phyloP scores from a whole-genome alignment of 2,113 vertebrate species.

The Orycteropus afer region DNA sequence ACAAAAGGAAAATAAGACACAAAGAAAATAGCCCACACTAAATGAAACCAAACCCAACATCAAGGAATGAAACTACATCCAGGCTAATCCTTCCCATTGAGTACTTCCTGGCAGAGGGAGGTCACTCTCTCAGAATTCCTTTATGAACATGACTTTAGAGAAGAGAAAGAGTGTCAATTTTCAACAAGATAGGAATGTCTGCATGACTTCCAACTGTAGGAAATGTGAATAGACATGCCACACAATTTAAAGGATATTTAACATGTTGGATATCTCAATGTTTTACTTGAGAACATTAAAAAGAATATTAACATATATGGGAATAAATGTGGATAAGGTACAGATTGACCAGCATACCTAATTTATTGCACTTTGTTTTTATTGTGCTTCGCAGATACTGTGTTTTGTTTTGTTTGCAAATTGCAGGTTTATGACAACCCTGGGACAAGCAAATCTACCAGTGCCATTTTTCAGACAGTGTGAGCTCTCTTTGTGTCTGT shows the following conservation, averaged over 20 bases:
- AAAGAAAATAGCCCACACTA: background rate
- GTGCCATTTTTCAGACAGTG: too few species aligned
- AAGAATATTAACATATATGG: background rate
- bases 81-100: too few species aligned
- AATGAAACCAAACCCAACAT: background rate
- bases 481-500: too few species aligned
- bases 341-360: too few species aligned
- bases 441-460: too few species aligned
- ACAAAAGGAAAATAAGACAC: background rate
- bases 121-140: background rate
- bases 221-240: background rate
- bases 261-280: background rate
- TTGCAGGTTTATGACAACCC: too few species aligned
- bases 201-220: too few species aligned
- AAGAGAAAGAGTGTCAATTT: background rate
- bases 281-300: background rate
- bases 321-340: background rate
- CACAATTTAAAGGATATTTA: background rate
- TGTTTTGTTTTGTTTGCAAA: too few species aligned
- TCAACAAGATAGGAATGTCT: background rate
- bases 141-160: background rate
- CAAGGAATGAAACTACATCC: background rate
- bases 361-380: too few species aligned
- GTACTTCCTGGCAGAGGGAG: fast-evolving
- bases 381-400: too few species aligned